Conservation (phyloP, 2,113 vertebrate genomes). For the Corydoras maculifer region DNA sequence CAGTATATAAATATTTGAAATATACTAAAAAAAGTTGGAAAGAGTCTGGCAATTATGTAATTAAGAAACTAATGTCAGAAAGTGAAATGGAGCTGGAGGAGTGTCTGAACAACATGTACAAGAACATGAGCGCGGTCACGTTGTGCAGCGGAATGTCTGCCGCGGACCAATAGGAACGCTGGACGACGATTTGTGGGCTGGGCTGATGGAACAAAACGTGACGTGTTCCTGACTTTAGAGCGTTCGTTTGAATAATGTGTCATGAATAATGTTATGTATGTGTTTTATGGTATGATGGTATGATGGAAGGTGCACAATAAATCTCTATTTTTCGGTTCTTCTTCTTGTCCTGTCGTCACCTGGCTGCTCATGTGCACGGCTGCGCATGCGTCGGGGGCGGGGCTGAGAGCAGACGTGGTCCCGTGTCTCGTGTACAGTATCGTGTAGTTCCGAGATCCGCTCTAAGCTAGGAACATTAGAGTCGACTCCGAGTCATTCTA, state of each 20-base stretch:
- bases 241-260: not conserved
- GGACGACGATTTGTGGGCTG: conserved; percentile 30
- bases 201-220: conserved; percentile 11
- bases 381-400: conserved; percentile 43
- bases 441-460: conserved; percentile 46
- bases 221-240: not conserved
- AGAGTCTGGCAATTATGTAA: too few relatives aligned
- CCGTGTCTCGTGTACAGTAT: conserved; percentile 58
- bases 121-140: conserved; percentile 52
- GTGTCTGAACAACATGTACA: too few relatives aligned
- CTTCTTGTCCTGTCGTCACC: not conserved
- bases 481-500: not conserved
- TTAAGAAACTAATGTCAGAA: too few relatives aligned
- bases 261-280: not conserved
- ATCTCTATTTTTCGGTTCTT: not conserved
- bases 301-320: not conserved
- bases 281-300: not conserved
- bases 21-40: too few relatives aligned
- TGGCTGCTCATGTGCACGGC: not conserved
- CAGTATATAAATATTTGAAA: too few relatives aligned
- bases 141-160: conserved; percentile 30
- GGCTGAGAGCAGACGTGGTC: too few relatives aligned
- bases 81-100: too few relatives aligned
- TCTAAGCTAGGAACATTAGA: not conserved
- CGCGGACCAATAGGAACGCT: conserved; percentile 51